Conservation (phyloP, 2,113 vertebrate genomes). For the Lepus timidus region DNA sequence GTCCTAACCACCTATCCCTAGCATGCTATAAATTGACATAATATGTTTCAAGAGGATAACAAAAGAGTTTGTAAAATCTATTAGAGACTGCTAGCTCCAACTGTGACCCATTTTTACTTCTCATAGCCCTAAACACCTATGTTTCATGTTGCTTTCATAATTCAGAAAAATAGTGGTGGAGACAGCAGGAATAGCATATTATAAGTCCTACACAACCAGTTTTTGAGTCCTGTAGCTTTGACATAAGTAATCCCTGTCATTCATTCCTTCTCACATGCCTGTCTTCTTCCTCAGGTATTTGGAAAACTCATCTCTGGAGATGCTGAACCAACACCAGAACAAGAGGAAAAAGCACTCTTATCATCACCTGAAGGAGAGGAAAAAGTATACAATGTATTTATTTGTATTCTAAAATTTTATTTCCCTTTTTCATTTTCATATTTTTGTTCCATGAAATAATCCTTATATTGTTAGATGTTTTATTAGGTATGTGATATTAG, state of each 20-base stretch:
- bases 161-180: background rate
- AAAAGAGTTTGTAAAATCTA: constrained; percentile 13
- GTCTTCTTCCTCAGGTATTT: constrained; percentile 92
- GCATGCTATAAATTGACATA: background rate
- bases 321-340: constrained; percentile 98
- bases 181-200: background rate
- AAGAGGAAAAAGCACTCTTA: constrained; percentile 97
- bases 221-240: background rate
- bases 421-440: constrained; percentile 55
- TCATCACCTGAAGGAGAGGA: constrained; percentile 99
- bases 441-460: constrained; percentile 53
- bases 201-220: background rate
- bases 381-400: constrained; percentile 97
- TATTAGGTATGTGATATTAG: background rate
- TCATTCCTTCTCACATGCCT: background rate
- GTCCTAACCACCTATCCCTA: background rate
- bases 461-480: constrained; percentile 16
- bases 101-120: background rate
- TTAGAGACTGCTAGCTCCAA: background rate
- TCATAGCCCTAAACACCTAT: background rate
- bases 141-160: background rate
- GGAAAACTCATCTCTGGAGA: constrained; percentile 99
- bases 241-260: background rate
- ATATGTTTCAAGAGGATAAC: background rate
- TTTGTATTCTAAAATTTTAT: constrained; percentile 86